phyloP scores from a whole-genome alignment of 2,888 invertebrate species.

The Acanthopleura granulata region DNA sequence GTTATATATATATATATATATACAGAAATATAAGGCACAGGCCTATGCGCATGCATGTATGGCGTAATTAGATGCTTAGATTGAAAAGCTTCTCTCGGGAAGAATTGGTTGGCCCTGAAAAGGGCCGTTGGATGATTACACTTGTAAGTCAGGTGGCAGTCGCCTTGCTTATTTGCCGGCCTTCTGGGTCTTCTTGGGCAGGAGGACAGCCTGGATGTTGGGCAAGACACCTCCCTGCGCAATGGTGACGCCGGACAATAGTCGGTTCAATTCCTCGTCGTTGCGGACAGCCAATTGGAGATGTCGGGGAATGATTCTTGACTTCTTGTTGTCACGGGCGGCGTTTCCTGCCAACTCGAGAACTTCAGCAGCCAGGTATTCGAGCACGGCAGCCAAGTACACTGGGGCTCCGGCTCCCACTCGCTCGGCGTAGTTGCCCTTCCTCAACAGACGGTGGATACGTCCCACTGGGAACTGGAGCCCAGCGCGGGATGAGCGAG shows the following conservation, averaged over 20 bases:
- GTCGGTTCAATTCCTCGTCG: constrained; percentile 85
- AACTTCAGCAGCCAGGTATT: constrained; percentile 76
- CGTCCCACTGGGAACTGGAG: constrained; percentile 70
- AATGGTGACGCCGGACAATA: constrained; percentile 84
- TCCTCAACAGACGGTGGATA: constrained; percentile 68
- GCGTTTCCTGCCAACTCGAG: constrained; percentile 72
- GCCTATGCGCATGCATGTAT: too few species aligned
- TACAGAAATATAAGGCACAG: too few species aligned
- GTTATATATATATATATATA: too few species aligned
- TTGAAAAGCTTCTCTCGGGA: constrained; percentile 6
- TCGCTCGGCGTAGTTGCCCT: constrained; percentile 70
- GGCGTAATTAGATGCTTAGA: background rate
- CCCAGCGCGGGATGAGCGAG: constrained; percentile 67
- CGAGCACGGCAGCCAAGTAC: constrained; percentile 70
- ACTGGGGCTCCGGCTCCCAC: constrained; percentile 70
- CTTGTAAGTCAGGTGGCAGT: background rate
- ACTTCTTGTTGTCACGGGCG: constrained; percentile 76
- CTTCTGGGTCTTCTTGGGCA: constrained; percentile 78
- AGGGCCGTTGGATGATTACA: constrained; percentile 34
- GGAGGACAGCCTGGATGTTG: constrained; percentile 81
- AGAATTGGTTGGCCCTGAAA: constrained; percentile 38
- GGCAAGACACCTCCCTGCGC: constrained; percentile 89
- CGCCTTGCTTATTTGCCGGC: constrained; percentile 11
- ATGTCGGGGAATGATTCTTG: constrained; percentile 83
- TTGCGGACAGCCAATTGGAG: constrained; percentile 84